Percentiles rank a stretch among this genome's conserved stretches.
Conservation (phyloP, 2,113 vertebrate genomes). For the Laterallus jamaicensis region DNA sequence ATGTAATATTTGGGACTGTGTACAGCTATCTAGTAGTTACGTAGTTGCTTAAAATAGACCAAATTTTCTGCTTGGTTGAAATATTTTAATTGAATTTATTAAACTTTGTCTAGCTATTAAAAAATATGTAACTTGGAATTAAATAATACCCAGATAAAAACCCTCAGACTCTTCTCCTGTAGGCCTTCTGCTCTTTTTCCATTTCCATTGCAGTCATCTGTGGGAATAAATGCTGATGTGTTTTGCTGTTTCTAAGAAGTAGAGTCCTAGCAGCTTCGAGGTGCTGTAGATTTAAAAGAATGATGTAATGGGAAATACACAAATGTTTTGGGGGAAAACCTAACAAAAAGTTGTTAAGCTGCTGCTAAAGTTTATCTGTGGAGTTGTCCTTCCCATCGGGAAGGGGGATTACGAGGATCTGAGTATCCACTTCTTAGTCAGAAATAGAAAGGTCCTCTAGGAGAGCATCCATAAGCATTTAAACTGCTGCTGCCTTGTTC, state of each 20-base stretch:
- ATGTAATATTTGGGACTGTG: constrained; percentile 12
- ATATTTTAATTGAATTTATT: neutral
- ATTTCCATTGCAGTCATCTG: neutral
- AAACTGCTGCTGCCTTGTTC: neutral
- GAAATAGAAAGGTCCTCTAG: neutral
- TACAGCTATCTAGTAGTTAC: neutral
- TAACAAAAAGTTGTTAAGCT: neutral
- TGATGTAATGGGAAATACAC: neutral
- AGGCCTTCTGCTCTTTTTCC: neutral
- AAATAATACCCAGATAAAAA: accelerated
- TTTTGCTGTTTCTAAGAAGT: neutral
- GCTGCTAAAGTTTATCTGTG: neutral
- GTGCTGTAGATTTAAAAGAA: neutral
- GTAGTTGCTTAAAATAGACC: neutral
- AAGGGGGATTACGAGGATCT: neutral
- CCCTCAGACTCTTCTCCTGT: neutral
- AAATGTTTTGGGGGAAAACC: neutral
- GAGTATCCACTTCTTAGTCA: neutral
- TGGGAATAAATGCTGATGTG: neutral
- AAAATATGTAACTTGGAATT: neutral
- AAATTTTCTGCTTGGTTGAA: neutral
- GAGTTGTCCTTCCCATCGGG: neutral
- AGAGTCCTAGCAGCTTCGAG: neutral
- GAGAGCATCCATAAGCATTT: neutral
- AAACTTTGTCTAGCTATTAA: neutral